Percentiles rank a stretch among this genome's conserved stretches.
phyloP scores from a whole-genome alignment of 2,113 vertebrate species.

The Mellivora capensis region DNA sequence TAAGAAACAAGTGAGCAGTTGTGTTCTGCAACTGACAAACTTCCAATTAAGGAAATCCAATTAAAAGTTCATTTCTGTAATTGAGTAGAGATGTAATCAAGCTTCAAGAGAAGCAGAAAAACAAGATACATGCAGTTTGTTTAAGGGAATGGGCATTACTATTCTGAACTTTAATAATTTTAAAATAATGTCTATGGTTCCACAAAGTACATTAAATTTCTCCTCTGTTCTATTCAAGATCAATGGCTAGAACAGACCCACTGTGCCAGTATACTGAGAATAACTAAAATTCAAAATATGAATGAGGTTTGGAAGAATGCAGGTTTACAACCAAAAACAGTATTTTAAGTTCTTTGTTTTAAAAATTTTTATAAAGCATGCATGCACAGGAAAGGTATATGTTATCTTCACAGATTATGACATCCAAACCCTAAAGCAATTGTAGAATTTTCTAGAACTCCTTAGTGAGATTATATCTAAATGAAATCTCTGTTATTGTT shows the following conservation, averaged over 20 bases:
- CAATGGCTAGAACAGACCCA: not conserved
- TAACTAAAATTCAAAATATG: slow-evolving; percentile 31
- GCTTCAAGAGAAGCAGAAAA: slow-evolving; percentile 56
- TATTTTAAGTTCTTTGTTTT: not conserved
- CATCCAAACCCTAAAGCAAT: not conserved
- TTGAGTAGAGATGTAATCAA: slow-evolving; percentile 71
- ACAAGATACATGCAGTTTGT: slow-evolving; percentile 45
- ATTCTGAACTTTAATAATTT: slow-evolving; percentile 40
- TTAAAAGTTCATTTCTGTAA: slow-evolving; percentile 75
- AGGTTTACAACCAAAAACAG: not conserved
- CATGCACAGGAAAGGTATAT: not conserved
- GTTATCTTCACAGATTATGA: not conserved
- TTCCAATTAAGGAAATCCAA: slow-evolving; percentile 71
- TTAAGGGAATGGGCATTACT: not conserved
- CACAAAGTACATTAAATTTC: slow-evolving; percentile 9
- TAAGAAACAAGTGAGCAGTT: slow-evolving; percentile 55
- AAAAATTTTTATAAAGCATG: not conserved
- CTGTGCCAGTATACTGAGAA: not conserved
- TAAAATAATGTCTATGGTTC: not conserved
- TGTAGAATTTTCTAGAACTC: slow-evolving; percentile 7
- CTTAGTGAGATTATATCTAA: not conserved
- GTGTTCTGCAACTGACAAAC: slow-evolving; percentile 28
- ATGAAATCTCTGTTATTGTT: not conserved
- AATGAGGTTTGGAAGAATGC: not conserved
- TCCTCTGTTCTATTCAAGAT: not conserved